Evolutionary conservation across 2,888 invertebrate genomes (phyloP).

Genomic region (Antheraea yamamai): DNA sequence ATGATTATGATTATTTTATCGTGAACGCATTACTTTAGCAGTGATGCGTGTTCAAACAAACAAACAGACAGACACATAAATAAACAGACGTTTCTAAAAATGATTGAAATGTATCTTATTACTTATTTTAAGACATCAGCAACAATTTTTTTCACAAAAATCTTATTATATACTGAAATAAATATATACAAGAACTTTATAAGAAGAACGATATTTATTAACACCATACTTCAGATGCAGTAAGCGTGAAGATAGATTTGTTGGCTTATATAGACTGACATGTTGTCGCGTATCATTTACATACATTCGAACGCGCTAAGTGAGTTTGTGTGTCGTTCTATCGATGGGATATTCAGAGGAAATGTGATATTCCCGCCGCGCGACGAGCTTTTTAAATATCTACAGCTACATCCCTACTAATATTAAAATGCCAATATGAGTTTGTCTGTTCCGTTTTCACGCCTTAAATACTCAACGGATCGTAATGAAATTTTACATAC

Average conservation of each 20-base stretch:
- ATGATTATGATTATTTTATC: too few relatives aligned
- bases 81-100: too few relatives aligned
- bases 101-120: too few relatives aligned
- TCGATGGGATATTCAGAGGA: slow-evolving; percentile 36
- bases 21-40: too few relatives aligned
- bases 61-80: too few relatives aligned
- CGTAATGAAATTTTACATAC: too few relatives aligned
- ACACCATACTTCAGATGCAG: not conserved
- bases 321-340: slow-evolving; percentile 45
- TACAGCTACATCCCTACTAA: not conserved
- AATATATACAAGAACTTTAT: too few relatives aligned
- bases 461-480: not conserved
- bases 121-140: too few relatives aligned
- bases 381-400: not conserved
- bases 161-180: too few relatives aligned
- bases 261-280: slow-evolving; percentile 21
- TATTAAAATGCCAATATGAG: not conserved
- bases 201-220: not conserved
- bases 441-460: too few relatives aligned
- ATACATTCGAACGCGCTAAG: slow-evolving; percentile 37
- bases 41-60: too few relatives aligned
- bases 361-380: slow-evolving; percentile 43
- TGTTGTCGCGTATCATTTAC: slow-evolving; percentile 37
- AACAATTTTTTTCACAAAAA: too few relatives aligned
- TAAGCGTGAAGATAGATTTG: slow-evolving; percentile 15